Conservation (phyloP, 2,797 vertebrate genomes). For the Enteromius viviparus region DNA sequence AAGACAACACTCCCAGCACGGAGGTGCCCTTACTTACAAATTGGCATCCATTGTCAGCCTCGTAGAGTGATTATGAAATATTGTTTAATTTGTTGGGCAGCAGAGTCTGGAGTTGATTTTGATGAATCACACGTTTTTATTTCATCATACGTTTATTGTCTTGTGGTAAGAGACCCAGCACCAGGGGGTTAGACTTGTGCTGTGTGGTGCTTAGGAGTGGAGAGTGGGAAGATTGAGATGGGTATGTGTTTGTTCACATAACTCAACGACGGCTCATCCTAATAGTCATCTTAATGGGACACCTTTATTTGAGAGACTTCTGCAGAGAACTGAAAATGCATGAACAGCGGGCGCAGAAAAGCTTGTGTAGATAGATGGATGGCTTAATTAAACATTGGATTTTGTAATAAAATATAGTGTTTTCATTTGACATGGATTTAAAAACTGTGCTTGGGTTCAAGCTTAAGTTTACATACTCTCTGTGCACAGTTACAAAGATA, state of each 20-base stretch:
- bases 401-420: background rate
- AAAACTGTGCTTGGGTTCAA: background rate
- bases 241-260: constrained; percentile 38
- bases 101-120: constrained; percentile 80
- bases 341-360: background rate
- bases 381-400: constrained; percentile 2
- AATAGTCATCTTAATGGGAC: constrained; percentile 26
- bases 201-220: constrained; percentile 40
- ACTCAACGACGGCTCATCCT: constrained; percentile 17
- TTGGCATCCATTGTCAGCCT: constrained; percentile 85
- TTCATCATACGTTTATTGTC: constrained; percentile 84
- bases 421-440: background rate
- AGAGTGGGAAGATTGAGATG: constrained; percentile 47
- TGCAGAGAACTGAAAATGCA: background rate
- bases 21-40: constrained; percentile 85
- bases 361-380: background rate
- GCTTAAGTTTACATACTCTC: background rate
- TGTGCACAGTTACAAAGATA: background rate
- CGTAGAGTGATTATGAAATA: constrained; percentile 92
- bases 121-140: constrained; percentile 86
- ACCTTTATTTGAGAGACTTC: constrained; percentile 6
- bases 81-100: constrained; percentile 87
- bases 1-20: constrained; percentile 78
- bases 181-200: constrained; percentile 38
- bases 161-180: constrained; percentile 55